Base-by-base conservation (phyloP, 2,797 vertebrate genomes). In the Danio tinwini region DNA sequence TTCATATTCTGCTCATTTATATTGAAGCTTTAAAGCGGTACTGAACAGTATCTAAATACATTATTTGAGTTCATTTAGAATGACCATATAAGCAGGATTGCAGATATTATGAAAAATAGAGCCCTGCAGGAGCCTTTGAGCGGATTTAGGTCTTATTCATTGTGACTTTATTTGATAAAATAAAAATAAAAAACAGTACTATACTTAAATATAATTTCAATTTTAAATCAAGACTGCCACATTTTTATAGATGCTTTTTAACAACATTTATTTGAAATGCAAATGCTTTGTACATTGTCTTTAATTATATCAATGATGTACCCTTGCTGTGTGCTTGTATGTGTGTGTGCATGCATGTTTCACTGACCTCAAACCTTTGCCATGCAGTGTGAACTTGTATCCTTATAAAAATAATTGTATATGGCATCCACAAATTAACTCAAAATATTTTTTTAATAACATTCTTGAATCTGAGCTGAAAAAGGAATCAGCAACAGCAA, bases 1-100 rank as follows among this genome's bases (percentile, higher is more conserved):
- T 61, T 69, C 64, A 50, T 69, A 68, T 69, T 47, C 37, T 50
- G 37, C 45, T 69, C 13, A 50, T 78, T 62, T 62, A 62, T 21
- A 16, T 19, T 53, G 29, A 44, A n/a, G n/a, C 29, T 78, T 62
- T 62, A 78, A 50, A 62, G 13, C 29, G 6, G 7, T 47, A 53
- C 11, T 40, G 13, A 77, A 21, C 21, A 56, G 8, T 9, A 67
- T 70, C 19, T 47, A 16, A 50, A 50, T 29, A 16, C 29, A 50
- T 61, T 16, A 47, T 37, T 42, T 19, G 13, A 40, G 42, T 69
- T 78, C 3, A 9, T 68, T 49, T 78, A 69, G 13, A 40, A 17
- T 65, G 52, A 49, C 16, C 11, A n/a, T 67, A 55, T 68, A 59
- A 55, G n/a, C 61, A 29, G 49, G 19, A 29, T 50, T 40, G 4